Base-by-base conservation (phyloP, 2,888 invertebrate species). In the Xiphydria camelus region DNA sequence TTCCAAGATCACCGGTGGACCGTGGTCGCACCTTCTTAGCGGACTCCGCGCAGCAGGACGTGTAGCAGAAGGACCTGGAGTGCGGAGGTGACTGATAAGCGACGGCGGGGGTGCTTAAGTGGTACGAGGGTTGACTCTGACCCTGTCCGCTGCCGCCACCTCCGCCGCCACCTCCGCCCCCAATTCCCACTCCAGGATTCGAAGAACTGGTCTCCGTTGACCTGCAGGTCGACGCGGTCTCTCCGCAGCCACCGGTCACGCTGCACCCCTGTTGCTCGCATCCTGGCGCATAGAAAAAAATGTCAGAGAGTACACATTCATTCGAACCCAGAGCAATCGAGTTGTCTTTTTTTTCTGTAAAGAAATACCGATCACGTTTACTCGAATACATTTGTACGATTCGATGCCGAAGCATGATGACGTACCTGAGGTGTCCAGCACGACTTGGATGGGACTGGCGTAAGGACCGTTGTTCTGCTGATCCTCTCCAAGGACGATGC, bases 21-120 rank as follows among this genome's bases (percentile, higher is more conserved):
- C 9, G 9, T 29, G 12, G 2, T 14, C 29, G 61, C 58, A 90
- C 91, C 83, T 91, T 91, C 75, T 86, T 86, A 51, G 91, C 91
- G 66, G 88, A 84, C 69, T 86, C 86, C 37, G 91, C 90, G 76
- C 91, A 91, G 71, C 91, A 86, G 22, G 88, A 86, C 56, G 86
- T 82, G 43, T 85, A 86, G 70, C 90, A 90, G 48, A 78, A 72
- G 15, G 70, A 64, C 12, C 76, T 51, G 19, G 68, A 69, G 45
- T 61, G 64, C 34, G 49, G 44, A 17, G 59, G 59, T 19, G 62
- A 61, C 38, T 61, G 69, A 49, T 64, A 68, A 50, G 51, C 55
- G 25, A 59, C 55, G 18, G 66, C 41, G 6, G 66, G 56, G 42
- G 57, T 51, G 23, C 55, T 57, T 23, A 59, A 53, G 46, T 62